These are phyloP conservation scores for Drosophila santomea DNA, from an alignment of 1,140 invertebrate genomes.

Conservation along the genomic window DNA sequence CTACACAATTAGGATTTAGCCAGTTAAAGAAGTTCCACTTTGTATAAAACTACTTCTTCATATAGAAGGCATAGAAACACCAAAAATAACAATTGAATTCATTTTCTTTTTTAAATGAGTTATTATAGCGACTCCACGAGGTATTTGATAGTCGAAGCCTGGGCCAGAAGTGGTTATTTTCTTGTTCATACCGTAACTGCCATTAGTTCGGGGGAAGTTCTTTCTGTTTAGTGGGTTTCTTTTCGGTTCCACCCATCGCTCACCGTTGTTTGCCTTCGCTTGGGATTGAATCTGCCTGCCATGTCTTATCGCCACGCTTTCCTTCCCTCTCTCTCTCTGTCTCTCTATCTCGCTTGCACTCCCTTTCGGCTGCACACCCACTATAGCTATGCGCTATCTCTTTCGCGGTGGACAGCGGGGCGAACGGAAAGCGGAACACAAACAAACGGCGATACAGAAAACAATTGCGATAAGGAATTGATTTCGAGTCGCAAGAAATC, in stretches of 20 bases:
- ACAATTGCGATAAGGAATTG: conserved; percentile 40
- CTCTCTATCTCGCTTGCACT: not conserved
- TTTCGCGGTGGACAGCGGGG: not conserved
- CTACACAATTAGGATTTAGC: too few species aligned
- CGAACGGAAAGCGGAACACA: conserved; percentile 20
- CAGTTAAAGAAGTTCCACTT: not conserved
- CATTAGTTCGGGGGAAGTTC: not conserved
- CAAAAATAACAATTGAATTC: too few species aligned
- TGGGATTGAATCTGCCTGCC: conserved; percentile 58
- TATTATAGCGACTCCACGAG: not conserved
- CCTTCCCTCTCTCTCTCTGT: not conserved
- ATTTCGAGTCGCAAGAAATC: conserved; percentile 33
- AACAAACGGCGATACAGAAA: conserved; percentile 11
- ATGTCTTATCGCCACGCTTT: conserved; percentile 59
- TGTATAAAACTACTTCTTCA: too few species aligned
- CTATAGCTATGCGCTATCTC: conserved; percentile 2
- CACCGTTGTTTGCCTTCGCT: conserved; percentile 66
- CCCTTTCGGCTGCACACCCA: not conserved
- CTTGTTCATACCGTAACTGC: not conserved
- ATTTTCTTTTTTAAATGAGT: too few species aligned
- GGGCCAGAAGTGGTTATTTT: not conserved
- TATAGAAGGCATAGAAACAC: too few species aligned
- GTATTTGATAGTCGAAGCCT: not conserved
- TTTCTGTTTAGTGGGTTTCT: not conserved
- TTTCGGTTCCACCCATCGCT: conserved; percentile 40